Base-by-base conservation (phyloP, 2,113 vertebrate genomes). In the Saccopteryx leptura region DNA sequence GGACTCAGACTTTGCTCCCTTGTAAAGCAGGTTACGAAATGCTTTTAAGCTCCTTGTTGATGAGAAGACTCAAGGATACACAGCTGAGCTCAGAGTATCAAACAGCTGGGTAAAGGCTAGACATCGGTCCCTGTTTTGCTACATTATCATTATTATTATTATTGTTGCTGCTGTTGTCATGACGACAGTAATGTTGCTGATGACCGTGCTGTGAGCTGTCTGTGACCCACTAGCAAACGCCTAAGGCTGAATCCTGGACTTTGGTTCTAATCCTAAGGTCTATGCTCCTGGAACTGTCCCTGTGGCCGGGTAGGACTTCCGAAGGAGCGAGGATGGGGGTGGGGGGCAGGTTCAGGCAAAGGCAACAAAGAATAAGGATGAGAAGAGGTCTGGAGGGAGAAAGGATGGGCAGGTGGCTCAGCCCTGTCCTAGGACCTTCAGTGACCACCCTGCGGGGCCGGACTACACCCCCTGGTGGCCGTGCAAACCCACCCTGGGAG, bases 71-170 rank as follows among this genome's bases (percentile, higher is more conserved):
- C 17, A 2, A 0, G 1, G 21, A 54, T 23, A 60, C 48, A n/a
- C 31, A 2, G 10, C 24, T 39, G 0, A 23, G 69, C 31, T 3
- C 17, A 17, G n/a, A 9, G 7, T 23, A 39, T 39, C 39, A 15
- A 26, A 8, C 9, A 8, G 11, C 39, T 13, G n/a, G 4, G 17
- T 12, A 3, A 28, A 68, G 28, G n/a, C 14, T 6, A 4, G 10
- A 5, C 8, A 21, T 56, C 11, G 39, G 39, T 68, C n/a, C 66
- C 65, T 69, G 39, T 39, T 39, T 31, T 10, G 8, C 4, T 31
- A 4, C 18, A 1, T 56, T 12, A 3, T 2, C 23, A 0, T 31
- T 31, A 15, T 11, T 8, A 4, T 1, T 1, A 2, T 1, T 5
- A 3, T 4, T 2, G 3, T 4, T 2, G 3, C 11, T 12, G 2